phyloP scores from a whole-genome alignment of 2,113 vertebrate genomes.

The Xiphophorus maculatus region DNA sequence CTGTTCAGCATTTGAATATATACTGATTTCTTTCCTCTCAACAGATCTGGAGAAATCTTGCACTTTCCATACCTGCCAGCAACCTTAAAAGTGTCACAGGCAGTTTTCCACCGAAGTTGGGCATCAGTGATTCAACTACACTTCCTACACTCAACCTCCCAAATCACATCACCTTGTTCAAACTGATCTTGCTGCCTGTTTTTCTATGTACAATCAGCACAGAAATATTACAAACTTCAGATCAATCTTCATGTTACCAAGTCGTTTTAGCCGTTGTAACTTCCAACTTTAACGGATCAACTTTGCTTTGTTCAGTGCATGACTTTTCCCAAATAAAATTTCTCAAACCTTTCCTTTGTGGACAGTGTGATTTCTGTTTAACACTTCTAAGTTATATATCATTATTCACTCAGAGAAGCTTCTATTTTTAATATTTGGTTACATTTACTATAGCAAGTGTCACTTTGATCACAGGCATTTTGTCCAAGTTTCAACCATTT shows the following conservation, averaged over 20 bases:
- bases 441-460: no score
- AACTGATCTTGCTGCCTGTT: constrained; percentile 21
- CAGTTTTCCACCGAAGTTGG: neutral
- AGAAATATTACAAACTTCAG: neutral
- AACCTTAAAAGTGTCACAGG: constrained; percentile 35
- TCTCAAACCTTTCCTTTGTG: constrained; percentile 26
- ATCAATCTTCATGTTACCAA: constrained; percentile 4
- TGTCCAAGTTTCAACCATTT: neutral
- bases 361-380: constrained; percentile 1
- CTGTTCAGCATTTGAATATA: neutral
- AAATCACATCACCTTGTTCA: constrained; percentile 23
- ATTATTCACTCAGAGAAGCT: neutral
- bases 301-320: constrained; percentile 17
- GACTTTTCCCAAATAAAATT: constrained; percentile 65
- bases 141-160: constrained; percentile 11
- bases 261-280: constrained; percentile 4
- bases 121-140: constrained; percentile 18
- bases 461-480: neutral
- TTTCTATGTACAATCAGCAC: constrained; percentile 1
- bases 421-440: neutral
- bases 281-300: constrained; percentile 15
- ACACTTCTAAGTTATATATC: neutral
- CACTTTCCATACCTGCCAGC: constrained; percentile 76
- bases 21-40: constrained; percentile 13
- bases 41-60: constrained; percentile 84